Evolutionary conservation across 2,797 vertebrate genomes (phyloP).

Genomic region (Gephyroberyx darwinii): DNA sequence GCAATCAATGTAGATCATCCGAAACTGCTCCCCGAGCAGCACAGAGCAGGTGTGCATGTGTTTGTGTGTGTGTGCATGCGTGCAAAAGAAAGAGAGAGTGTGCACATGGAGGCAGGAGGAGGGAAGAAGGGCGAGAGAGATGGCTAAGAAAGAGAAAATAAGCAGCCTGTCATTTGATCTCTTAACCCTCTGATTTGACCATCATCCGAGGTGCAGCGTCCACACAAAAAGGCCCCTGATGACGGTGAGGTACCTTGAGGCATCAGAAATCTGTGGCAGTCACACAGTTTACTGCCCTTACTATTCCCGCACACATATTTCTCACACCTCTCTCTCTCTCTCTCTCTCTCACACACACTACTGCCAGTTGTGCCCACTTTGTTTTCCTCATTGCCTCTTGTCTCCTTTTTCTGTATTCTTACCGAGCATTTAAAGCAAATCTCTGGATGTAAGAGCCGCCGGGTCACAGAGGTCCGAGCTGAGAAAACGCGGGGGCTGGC

Average conservation of each 20-base stretch:
- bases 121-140: conserved; percentile 26
- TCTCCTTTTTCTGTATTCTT: conserved; percentile 52
- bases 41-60: conserved; percentile 47
- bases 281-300: conserved; percentile 17
- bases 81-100: conserved; percentile 27
- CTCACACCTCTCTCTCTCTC: too few species aligned
- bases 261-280: conserved; percentile 22
- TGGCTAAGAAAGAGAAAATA: conserved; percentile 35
- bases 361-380: conserved; percentile 36
- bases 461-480: conserved; percentile 55
- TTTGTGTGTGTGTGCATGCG: conserved; percentile 24
- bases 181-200: conserved; percentile 20
- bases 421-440: conserved; percentile 68
- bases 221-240: too few species aligned
- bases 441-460: conserved; percentile 58
- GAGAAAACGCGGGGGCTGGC: conserved; percentile 50
- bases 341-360: too few species aligned
- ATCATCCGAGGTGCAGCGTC: conserved; percentile 18
- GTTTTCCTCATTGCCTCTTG: conserved; percentile 39
- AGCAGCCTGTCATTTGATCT: conserved; percentile 53
- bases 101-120: conserved; percentile 1
- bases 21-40: conserved; percentile 68
- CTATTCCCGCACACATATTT: conserved; percentile 10
- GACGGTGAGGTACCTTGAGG: conserved; percentile 9
- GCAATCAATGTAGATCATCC: conserved; percentile 81